Evolutionary conservation across 1,140 invertebrate species (phyloP).

Genomic region (Brachionus paranguensis): DNA sequence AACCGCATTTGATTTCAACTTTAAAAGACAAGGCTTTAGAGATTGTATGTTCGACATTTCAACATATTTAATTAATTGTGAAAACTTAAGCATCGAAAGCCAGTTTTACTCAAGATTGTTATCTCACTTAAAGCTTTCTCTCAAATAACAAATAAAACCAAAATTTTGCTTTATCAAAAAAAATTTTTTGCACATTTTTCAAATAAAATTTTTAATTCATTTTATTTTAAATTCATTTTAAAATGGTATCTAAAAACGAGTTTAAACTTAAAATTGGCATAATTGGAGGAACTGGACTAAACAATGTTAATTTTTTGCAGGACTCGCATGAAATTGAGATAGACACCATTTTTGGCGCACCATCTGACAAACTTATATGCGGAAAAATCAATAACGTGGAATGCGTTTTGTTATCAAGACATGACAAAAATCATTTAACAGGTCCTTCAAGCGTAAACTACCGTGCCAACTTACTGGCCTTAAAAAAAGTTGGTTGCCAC

Average conservation of each 20-base stretch:
- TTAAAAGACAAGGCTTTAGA: slow-evolving; percentile 6
- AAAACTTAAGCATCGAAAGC: slow-evolving; percentile 1
- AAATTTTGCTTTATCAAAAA: not conserved
- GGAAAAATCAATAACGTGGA: slow-evolving; percentile 67
- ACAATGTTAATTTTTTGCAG: slow-evolving; percentile 74
- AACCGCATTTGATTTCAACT: not conserved
- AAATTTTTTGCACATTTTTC: not conserved
- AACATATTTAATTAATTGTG: not conserved
- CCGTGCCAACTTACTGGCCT: slow-evolving; percentile 88
- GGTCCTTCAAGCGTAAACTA: slow-evolving; percentile 83
- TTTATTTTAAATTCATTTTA: not conserved
- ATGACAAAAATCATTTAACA: slow-evolving; percentile 76
- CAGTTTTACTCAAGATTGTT: not conserved
- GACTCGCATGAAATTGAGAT: slow-evolving; percentile 63
- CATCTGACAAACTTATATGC: slow-evolving; percentile 70
- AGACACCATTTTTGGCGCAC: slow-evolving; percentile 74
- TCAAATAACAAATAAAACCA: not conserved
- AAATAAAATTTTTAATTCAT: not conserved
- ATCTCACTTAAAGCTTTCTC: slow-evolving; percentile 8
- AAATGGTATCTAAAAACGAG: not conserved
- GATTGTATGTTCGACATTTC: not conserved
- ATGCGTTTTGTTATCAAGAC: slow-evolving; percentile 70
- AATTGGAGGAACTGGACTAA: slow-evolving; percentile 86
- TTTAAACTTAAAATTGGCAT: slow-evolving; percentile 65
- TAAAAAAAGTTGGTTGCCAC: slow-evolving; percentile 78